These are phyloP conservation scores for Rhadinocentrus ornatus DNA, from an alignment of 2,797 vertebrate genomes.

Conservation along the genomic window DNA sequence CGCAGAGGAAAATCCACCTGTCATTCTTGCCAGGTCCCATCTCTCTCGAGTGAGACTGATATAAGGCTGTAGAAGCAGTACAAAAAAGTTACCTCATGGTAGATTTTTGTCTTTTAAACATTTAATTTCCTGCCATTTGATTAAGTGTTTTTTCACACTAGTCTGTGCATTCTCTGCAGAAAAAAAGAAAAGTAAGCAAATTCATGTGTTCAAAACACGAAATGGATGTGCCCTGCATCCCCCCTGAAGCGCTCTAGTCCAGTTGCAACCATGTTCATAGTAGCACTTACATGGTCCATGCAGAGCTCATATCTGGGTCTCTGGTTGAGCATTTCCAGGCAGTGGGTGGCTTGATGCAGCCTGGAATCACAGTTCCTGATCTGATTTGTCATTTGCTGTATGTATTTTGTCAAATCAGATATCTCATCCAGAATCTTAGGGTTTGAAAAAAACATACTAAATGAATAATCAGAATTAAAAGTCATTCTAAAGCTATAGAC, in stretches of 20 bases:
- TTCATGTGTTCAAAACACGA: too few relatives aligned
- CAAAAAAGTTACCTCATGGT: background rate
- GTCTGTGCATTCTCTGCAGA: too few relatives aligned
- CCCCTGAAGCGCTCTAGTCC: too few relatives aligned
- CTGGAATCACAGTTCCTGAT: constrained; percentile 32
- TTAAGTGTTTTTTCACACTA: too few relatives aligned
- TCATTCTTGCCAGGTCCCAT: background rate
- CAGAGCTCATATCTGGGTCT: constrained; percentile 39
- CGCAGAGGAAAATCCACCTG: background rate
- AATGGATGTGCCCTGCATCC: too few relatives aligned
- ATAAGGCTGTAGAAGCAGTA: background rate
- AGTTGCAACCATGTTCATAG: too few relatives aligned
- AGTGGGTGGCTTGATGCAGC: constrained; percentile 23
- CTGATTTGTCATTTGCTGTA: constrained; percentile 13
- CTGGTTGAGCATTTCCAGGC: constrained; percentile 49
- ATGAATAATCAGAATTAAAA: background rate
- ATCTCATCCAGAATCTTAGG: constrained; percentile 41
- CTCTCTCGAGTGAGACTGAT: background rate
- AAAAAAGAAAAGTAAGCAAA: too few relatives aligned
- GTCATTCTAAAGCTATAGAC: background rate
- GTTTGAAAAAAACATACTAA: constrained; percentile 1
- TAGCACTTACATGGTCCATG: constrained; percentile 22
- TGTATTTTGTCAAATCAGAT: constrained; percentile 24
- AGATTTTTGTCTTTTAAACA: too few relatives aligned
- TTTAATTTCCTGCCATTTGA: too few relatives aligned